These are phyloP conservation scores for Amblyjoppa proteus DNA, from an alignment of 2,888 invertebrate genomes.

Conservation along the genomic window DNA sequence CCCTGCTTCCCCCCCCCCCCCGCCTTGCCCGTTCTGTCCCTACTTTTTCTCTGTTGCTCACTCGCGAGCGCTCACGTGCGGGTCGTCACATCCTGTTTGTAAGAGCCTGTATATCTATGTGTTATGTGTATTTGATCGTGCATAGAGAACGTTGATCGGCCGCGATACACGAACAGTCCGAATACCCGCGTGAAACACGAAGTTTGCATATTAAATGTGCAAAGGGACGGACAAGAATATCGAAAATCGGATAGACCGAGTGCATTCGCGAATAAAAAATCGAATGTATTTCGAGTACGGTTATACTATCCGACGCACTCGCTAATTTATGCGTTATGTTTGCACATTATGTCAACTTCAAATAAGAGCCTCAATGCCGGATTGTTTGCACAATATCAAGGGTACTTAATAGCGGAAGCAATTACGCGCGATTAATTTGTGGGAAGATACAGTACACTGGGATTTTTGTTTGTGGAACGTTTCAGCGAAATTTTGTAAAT, in stretches of 20 bases:
- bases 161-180: not conserved
- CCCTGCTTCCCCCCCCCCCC: not conserved
- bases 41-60: not conserved
- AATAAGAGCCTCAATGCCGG: not conserved
- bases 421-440: not conserved
- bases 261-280: not conserved
- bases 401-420: not conserved
- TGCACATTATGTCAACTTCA: not conserved
- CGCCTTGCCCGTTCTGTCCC: too few species aligned
- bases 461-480: not conserved
- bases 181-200: not conserved
- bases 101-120: conserved; percentile 36
- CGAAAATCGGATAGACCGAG: not conserved
- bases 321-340: not conserved
- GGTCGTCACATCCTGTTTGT: conserved; percentile 65
- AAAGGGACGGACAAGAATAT: not conserved
- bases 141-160: not conserved
- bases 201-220: not conserved
- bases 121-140: conserved; percentile 26
- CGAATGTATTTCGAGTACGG: not conserved
- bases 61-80: conserved; percentile 31
- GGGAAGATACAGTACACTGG: not conserved
- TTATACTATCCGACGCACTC: not conserved
- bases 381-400: not conserved
- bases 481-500: too few species aligned